These are phyloP conservation scores for Dinothrombium tinctorium DNA, from an alignment of 1,140 invertebrate species.

Conservation along the genomic window DNA sequence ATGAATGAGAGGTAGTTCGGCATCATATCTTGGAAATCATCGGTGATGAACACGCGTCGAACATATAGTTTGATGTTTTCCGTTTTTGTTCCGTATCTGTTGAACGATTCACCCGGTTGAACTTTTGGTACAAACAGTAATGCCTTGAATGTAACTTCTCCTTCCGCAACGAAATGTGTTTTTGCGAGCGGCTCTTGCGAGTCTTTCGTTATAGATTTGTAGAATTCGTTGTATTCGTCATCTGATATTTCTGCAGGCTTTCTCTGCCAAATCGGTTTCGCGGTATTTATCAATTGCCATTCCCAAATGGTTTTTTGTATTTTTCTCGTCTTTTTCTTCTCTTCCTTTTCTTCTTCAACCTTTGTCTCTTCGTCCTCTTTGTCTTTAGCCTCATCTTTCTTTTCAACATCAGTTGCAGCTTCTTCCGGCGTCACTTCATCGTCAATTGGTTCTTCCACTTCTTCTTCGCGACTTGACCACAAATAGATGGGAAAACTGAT, in stretches of 20 bases:
- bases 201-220: constrained; percentile 93
- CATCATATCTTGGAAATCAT: constrained; percentile 94
- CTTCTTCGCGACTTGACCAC: constrained; percentile 69
- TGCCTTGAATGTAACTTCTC: constrained; percentile 88
- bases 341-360: constrained; percentile 48
- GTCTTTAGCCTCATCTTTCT: constrained; percentile 30
- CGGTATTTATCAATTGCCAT: constrained; percentile 79
- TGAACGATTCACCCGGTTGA: constrained; percentile 89
- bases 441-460: constrained; percentile 4
- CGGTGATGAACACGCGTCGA: constrained; percentile 93
- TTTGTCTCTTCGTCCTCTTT: constrained; percentile 53
- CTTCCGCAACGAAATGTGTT: constrained; percentile 95
- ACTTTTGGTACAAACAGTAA: constrained; percentile 78
- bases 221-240: constrained; percentile 97
- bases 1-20: constrained; percentile 82
- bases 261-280: constrained; percentile 94
- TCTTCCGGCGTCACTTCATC: constrained; percentile 85
- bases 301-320: constrained; percentile 93
- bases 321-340: constrained; percentile 77
- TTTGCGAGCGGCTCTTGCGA: constrained; percentile 96
- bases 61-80: constrained; percentile 98
- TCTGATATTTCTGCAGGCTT: constrained; percentile 91
- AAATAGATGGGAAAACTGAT: constrained; percentile 97
- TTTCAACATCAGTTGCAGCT: constrained; percentile 46
- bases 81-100: constrained; percentile 98